These are phyloP conservation scores for Sinelater perroti DNA, from an alignment of 2,888 invertebrate species.

Conservation along the genomic window DNA sequence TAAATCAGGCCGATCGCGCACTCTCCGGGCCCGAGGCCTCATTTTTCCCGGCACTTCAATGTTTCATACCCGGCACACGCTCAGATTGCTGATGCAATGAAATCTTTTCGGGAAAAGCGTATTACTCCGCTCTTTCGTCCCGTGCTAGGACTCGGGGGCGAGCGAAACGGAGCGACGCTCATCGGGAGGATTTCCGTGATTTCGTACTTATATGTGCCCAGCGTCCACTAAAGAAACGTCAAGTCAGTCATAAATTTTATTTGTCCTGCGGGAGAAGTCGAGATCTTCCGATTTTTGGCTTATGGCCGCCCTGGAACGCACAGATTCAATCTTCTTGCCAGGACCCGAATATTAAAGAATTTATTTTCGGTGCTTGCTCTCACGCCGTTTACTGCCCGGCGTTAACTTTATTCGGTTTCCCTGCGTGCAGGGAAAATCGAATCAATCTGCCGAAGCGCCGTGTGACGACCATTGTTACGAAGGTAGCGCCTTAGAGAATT, in stretches of 20 bases:
- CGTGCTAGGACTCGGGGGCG: slow-evolving; percentile 19
- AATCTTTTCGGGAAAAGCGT: slow-evolving; percentile 29
- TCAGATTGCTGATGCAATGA: slow-evolving; percentile 43
- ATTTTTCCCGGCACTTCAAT: slow-evolving; percentile 35
- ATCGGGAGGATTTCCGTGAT: slow-evolving; percentile 29
- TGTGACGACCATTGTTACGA: too few species aligned
- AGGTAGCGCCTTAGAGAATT: too few species aligned
- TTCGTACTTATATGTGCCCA: slow-evolving; percentile 46
- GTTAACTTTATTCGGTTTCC: background rate
- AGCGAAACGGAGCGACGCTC: slow-evolving; percentile 27
- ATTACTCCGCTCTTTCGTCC: slow-evolving; percentile 30
- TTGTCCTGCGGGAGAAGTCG: slow-evolving; percentile 59
- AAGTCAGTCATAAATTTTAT: slow-evolving; percentile 68
- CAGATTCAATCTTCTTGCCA: slow-evolving; percentile 40
- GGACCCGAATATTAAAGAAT: slow-evolving; percentile 29
- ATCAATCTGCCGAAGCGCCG: too few species aligned
- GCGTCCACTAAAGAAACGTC: slow-evolving; percentile 59
- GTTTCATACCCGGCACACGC: slow-evolving; percentile 44
- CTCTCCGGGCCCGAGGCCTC: slow-evolving; percentile 45
- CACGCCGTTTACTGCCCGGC: too few species aligned
- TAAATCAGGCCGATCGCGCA: slow-evolving; percentile 30
- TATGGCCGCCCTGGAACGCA: slow-evolving; percentile 43
- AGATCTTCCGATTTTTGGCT: slow-evolving; percentile 51
- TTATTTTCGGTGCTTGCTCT: slow-evolving; percentile 5
- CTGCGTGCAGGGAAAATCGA: too few species aligned